Base-by-base conservation (phyloP, 2,888 invertebrate genomes). In the Xanthia icteritia region DNA sequence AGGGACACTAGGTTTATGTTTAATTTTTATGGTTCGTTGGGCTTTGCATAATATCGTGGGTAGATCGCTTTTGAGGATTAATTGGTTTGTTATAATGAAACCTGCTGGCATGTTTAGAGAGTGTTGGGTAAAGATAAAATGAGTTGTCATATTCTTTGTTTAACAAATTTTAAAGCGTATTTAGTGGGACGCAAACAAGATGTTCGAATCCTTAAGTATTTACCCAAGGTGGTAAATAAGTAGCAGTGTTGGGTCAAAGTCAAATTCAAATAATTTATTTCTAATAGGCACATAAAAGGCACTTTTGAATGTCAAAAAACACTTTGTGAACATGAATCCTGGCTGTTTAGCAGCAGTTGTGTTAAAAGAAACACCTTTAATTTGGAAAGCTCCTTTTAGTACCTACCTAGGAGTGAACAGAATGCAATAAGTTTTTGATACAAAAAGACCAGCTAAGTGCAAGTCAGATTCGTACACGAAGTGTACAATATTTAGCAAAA, bases 21-120 rank as follows among this genome's bases (percentile, higher is more conserved):
- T 73, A 68, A 82, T 82, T 82, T 77, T 83, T 86, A 73, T 72
- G 83, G 63, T 48, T 65, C 60, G 67, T 54, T 68, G 65, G 67
- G 64, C 64, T 75, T 75, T 69, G 69, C 45, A 51, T 71, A 73
- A 83, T 71, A 54, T 72, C 36, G 20, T 45, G 42, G 20, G n/a
- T 76, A 20, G 54, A 64, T 74, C 64, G 75, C 66, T 48, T 79
- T 67, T 70, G 20, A 36, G 17, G 58, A 36, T 68, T 65, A 65
- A 82, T 74, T 64, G 36, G 20, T 63, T n/a, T n/a, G 17, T 17
- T 60, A 6, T 31, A 83, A 65, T 45, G 23, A 23, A 54, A 27
- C 27, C 69, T 27, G 27, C n/a, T 17, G 13, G 15, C 2, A 5
- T 11, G 17, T 31, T 42, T 60, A 23, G 23, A 17, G 23, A 9